Evolutionary conservation across 2,113 vertebrate genomes (phyloP).

Genomic region (Heloderma charlesbogerti): DNA sequence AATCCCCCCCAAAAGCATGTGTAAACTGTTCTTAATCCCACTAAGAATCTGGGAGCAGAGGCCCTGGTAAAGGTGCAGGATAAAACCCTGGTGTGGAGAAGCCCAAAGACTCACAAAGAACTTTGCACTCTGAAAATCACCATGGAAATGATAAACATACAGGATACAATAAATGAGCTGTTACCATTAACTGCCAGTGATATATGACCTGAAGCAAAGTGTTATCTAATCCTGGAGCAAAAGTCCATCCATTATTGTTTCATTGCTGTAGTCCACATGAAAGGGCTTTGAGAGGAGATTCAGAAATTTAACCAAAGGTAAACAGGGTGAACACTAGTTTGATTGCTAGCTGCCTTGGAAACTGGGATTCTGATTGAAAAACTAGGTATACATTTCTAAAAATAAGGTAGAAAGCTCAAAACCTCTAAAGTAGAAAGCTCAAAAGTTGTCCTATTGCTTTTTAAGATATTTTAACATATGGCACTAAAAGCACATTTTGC

Average conservation of each 20-base stretch:
- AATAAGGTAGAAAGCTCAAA: not conserved
- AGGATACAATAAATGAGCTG: not conserved
- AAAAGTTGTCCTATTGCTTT: not conserved
- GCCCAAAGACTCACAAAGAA: not conserved
- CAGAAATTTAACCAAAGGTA: not conserved
- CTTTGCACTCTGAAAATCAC: not conserved
- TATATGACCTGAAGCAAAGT: not conserved
- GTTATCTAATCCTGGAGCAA: rapidly evolving
- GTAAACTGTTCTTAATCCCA: too few relatives aligned
- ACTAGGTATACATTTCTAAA: not conserved
- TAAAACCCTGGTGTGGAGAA: too few relatives aligned
- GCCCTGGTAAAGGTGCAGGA: too few relatives aligned
- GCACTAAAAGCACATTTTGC: not conserved
- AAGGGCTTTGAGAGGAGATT: not conserved
- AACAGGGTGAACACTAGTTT: not conserved
- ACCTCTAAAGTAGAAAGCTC: not conserved
- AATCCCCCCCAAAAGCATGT: too few relatives aligned
- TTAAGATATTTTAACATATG: not conserved
- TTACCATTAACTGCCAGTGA: not conserved
- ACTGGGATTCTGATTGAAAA: not conserved
- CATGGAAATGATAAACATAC: not conserved
- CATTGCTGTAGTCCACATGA: not conserved
- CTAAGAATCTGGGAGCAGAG: too few relatives aligned
- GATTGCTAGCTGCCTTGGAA: not conserved
- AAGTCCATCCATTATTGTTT: constrained; percentile 38